Conservation (phyloP, 2,797 vertebrate genomes). For the Myioborus miniatus region DNA sequence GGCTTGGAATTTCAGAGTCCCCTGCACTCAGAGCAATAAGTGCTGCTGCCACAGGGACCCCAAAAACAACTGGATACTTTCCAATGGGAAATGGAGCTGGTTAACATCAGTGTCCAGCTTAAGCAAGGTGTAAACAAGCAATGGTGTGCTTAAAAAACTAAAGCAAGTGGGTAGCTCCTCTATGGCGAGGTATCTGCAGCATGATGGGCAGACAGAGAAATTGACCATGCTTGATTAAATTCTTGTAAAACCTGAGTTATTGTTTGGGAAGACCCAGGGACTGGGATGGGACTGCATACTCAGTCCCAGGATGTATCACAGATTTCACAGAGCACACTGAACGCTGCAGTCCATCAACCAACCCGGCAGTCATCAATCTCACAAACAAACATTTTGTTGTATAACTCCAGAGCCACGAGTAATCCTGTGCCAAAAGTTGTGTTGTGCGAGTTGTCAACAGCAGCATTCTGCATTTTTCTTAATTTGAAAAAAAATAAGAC, state of each 20-base stretch:
- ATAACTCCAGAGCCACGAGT: background rate
- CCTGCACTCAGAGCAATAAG: background rate
- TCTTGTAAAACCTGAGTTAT: background rate
- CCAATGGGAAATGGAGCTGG: background rate
- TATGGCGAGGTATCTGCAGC: background rate
- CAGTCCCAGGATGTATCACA: background rate
- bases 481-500: background rate
- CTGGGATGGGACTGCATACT: background rate
- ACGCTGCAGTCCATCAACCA: fast-evolving
- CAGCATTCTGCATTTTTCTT: background rate
- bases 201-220: background rate
- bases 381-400: slow-evolving; percentile 17
- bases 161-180: background rate
- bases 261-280: background rate
- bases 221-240: background rate
- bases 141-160: background rate
- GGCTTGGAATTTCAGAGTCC: background rate
- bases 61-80: background rate
- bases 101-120: background rate
- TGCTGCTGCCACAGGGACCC: background rate
- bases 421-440: background rate
- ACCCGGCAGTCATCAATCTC: background rate
- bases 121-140: background rate
- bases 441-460: background rate
- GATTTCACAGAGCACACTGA: background rate